These are phyloP conservation scores for Ornithoptera alexandrae DNA, from an alignment of 2,888 invertebrate species.

Conservation along the genomic window DNA sequence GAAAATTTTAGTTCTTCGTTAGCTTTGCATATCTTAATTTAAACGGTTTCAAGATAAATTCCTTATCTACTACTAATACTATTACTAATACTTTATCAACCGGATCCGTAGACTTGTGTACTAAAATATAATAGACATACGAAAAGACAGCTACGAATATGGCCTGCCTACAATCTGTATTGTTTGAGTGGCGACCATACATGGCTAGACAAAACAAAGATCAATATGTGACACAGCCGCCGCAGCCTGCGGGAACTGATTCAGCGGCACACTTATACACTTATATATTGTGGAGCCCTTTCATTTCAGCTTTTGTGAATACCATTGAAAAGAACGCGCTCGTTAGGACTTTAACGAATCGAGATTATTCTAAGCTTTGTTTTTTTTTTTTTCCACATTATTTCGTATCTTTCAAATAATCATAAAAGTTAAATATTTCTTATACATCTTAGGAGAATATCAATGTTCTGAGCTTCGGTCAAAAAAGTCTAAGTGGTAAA, in stretches of 20 bases:
- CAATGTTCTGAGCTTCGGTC: no score
- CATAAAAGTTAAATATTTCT: no score
- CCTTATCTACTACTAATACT: no score
- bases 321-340: conserved; percentile 8
- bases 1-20: no score
- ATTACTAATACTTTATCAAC: no score
- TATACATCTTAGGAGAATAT: no score
- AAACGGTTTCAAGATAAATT: no score
- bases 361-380: background rate
- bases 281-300: conserved; percentile 2
- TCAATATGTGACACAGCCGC: conserved; percentile 22
- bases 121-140: background rate
- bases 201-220: conserved; percentile 18
- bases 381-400: background rate
- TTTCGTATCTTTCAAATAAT: no score
- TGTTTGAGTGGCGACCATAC: conserved; percentile 24
- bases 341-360: background rate
- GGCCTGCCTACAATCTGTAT: conserved; percentile 9
- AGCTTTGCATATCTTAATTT: no score
- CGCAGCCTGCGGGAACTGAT: conserved; percentile 5
- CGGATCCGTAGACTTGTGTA: no score
- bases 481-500: no score
- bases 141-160: conserved; percentile 5
- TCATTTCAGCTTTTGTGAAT: conserved; percentile 17
- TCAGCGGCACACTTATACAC: conserved; percentile 4